A percentile compares a stretch with the other conserved stretches of the same genome.
Conservation (phyloP, 2,797 vertebrate species). For the Coilia nasus region DNA sequence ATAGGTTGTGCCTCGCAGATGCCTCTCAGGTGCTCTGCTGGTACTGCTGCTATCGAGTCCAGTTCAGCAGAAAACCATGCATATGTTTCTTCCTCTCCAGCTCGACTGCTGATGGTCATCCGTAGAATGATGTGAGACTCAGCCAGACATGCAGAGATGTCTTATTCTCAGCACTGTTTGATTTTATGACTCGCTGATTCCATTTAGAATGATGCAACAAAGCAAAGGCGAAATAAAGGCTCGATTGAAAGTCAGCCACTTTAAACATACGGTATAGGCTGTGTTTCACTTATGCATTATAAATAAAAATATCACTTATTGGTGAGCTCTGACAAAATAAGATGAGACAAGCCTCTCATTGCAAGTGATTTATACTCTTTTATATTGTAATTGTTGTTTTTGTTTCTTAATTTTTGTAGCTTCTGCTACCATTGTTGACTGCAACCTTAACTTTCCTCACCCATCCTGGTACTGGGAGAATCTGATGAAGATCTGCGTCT, state of each 20-base stretch:
- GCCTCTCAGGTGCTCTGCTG: background rate
- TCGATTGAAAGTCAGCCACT: background rate
- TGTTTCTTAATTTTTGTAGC: constrained; percentile 24
- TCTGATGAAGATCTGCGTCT: constrained; percentile 97
- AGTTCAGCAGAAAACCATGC: background rate
- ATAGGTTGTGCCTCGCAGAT: background rate
- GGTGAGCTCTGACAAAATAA: background rate
- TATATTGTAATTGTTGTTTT: background rate
- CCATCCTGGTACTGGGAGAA: constrained; percentile 99
- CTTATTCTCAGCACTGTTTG: background rate
- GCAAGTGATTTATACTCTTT: background rate
- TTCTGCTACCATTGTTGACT: constrained; percentile 77
- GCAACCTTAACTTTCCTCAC: constrained; percentile 90
- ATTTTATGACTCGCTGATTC: background rate
- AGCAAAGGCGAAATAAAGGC: background rate
- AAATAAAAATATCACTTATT: background rate
- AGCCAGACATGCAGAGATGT: background rate
- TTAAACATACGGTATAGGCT: background rate
- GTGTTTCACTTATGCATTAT: background rate
- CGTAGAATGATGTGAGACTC: background rate
- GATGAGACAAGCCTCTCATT: background rate
- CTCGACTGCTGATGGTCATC: background rate
- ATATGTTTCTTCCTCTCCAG: background rate
- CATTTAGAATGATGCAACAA: background rate
- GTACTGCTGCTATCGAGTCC: background rate